A percentile compares a stretch with the other conserved stretches of the same genome.
Conservation (phyloP, 2,113 vertebrate species). For the Ailuropoda melanoleuca region DNA sequence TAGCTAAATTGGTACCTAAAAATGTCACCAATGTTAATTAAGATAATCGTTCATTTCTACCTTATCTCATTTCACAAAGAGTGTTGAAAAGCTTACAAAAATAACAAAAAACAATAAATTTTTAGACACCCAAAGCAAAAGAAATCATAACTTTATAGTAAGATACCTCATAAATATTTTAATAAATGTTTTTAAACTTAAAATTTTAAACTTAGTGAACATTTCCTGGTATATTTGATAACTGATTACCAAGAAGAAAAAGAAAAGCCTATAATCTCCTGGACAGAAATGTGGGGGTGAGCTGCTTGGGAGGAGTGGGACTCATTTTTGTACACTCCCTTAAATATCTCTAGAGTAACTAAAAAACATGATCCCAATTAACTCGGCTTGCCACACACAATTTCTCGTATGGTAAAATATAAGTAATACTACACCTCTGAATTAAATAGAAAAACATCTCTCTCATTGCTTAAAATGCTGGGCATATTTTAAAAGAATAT, state of each 20-base stretch:
- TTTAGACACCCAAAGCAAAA: background rate
- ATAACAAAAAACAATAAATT: slow-evolving; percentile 14
- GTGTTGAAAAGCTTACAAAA: background rate
- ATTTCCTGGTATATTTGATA: background rate
- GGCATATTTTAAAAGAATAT: background rate
- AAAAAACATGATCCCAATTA: background rate
- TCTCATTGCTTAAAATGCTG: background rate
- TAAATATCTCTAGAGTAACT: background rate
- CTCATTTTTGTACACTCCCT: background rate
- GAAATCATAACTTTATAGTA: background rate
- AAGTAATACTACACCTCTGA: background rate
- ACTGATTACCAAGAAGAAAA: background rate
- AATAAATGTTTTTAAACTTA: background rate
- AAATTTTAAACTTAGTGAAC: background rate
- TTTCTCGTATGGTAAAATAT: background rate
- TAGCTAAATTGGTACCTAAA: background rate
- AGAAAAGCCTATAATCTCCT: background rate
- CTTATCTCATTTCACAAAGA: background rate
- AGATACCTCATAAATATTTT: background rate
- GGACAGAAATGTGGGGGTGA: too few species aligned
- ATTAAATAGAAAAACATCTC: background rate
- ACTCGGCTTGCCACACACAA: background rate
- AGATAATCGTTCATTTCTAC: slow-evolving; percentile 30
- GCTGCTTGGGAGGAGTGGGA: background rate
- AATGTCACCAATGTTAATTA: background rate